Base-by-base conservation (phyloP, 2,113 vertebrate species). In the Neolamprologus brichardi region DNA sequence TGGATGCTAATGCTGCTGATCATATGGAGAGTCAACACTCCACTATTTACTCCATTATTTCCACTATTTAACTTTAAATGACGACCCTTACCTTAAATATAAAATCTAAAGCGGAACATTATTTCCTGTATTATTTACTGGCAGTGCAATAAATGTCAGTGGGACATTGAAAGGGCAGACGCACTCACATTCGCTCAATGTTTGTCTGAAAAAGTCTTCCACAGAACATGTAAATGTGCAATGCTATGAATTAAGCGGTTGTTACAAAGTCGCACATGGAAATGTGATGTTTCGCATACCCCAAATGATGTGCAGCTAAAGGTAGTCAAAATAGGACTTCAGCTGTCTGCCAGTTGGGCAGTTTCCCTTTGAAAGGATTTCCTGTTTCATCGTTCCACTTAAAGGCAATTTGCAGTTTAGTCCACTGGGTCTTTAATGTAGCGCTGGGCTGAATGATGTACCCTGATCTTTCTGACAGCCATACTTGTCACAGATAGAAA, bases 241-340 rank as follows among this genome's bases (percentile, higher is more conserved):
- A 80, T 34, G 52, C 79, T 52, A 46, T 54, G 46, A 87, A 91
- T 86, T 84, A 79, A 84, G 54, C 6, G 7, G 34, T 25, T 32
- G 15, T 78, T 56, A 41, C 25, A 70, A 44, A 88, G 53, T 49
- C 5, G 41, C 75, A 62, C 72, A 34, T 81, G 46, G 70, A 80
- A 14, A 85, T 83, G 67, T 88, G 91, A 88, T 85, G 75, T 89
- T 92, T 91, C 20, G 28, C 44, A 81, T 53, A 39, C 84, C 75
- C 86, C 51, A 70, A 89, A 84, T 85, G 87, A 91, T 84, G 77
- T 72, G 34, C 83, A 84, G 84, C 78, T 93, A 84, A 84, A 91
- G 82, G 91, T 91, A 91, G 81, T 44, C 62, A 6, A 60, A 23
- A 37, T 37, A 44, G 85, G 44, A 84, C 5, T 41, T 10, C 32